A percentile compares a stretch with the other conserved stretches of the same genome.
Conservation (phyloP, 2,113 vertebrate genomes). For the Leucopsar rothschildi region DNA sequence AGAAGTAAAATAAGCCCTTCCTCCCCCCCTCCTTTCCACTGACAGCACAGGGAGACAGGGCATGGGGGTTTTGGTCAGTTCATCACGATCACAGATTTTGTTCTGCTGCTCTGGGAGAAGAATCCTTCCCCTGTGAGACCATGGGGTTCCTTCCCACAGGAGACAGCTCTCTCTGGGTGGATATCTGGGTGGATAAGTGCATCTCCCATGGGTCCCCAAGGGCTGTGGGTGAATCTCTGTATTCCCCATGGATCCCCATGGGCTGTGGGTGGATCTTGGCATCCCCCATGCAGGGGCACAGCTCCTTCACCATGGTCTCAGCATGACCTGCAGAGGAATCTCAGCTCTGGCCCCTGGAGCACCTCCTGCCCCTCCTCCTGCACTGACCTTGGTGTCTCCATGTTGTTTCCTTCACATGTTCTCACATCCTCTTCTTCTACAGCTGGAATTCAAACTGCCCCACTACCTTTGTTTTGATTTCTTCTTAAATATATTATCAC, state of each 20-base stretch:
- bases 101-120: rapidly evolving
- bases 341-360: rapidly evolving
- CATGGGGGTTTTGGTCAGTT: not conserved
- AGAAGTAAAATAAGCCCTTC: not conserved
- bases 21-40: not conserved
- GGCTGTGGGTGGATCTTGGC: not conserved
- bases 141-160: rapidly evolving
- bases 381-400: rapidly evolving
- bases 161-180: not conserved
- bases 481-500: not conserved
- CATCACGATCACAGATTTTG: not conserved
- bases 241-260: not conserved
- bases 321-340: rapidly evolving
- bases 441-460: not conserved
- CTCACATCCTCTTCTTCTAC: not conserved
- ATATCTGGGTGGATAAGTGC: not conserved
- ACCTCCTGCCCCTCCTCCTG: not conserved
- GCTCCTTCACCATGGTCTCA: not conserved
- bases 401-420: not conserved
- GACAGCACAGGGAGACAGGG: rapidly evolving
- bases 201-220: rapidly evolving
- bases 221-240: not conserved
- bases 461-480: not conserved
- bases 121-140: not conserved
- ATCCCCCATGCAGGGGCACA: not conserved